These are phyloP conservation scores for Mohoua ochrocephala DNA, from an alignment of 2,113 vertebrate genomes.

Conservation along the genomic window DNA sequence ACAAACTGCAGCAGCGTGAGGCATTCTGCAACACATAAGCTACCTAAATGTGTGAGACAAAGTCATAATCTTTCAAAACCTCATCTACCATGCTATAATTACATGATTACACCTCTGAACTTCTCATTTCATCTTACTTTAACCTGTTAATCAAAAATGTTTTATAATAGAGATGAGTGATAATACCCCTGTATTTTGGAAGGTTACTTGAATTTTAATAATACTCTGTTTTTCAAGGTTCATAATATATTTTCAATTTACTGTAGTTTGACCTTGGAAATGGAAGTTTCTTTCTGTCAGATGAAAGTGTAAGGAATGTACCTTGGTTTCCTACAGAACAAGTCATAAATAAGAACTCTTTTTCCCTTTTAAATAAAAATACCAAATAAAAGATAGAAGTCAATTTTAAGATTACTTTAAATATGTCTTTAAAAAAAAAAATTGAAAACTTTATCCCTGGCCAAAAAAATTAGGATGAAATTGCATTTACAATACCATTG, in stretches of 20 bases:
- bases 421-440: neutral
- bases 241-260: neutral
- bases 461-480: fast-evolving
- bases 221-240: neutral
- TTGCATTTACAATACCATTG: neutral
- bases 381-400: neutral
- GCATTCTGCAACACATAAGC: neutral
- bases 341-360: neutral
- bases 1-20: neutral
- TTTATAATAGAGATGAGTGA: neutral
- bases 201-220: neutral
- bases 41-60: neutral
- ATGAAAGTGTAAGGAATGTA: neutral
- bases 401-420: neutral
- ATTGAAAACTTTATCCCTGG: neutral
- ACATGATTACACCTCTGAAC: neutral
- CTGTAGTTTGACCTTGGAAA: neutral
- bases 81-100: neutral
- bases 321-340: neutral
- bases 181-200: neutral
- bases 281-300: neutral
- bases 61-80: neutral
- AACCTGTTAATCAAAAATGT: neutral
- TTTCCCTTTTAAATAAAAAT: neutral
- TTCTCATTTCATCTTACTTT: neutral